Conservation (phyloP, 2,888 invertebrate species). For the Protodeltote pygarga region DNA sequence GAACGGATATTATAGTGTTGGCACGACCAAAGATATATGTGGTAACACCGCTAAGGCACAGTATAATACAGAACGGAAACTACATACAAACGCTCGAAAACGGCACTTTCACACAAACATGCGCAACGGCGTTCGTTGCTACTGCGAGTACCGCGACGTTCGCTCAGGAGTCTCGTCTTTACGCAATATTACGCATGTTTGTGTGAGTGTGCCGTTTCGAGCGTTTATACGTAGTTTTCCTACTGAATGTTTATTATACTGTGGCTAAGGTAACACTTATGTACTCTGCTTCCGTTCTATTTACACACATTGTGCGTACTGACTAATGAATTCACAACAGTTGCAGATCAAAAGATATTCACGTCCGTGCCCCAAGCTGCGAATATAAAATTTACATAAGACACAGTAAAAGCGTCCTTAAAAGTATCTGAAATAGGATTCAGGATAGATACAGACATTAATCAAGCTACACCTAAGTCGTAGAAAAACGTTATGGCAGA, state of each 20-base stretch:
- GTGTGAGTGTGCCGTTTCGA: no score
- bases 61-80: no score
- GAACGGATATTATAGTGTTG: conserved; percentile 44
- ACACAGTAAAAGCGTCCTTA: conserved; percentile 48
- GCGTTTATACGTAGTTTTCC: no score
- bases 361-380: conserved; percentile 63
- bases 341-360: conserved; percentile 80
- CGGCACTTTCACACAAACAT: no score
- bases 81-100: no score
- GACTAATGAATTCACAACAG: conserved; percentile 81
- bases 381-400: conserved; percentile 20
- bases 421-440: conserved; percentile 22
- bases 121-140: no score
- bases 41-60: conserved; percentile 56
- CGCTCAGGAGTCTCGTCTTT: no score
- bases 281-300: conserved; percentile 80
- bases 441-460: conserved; percentile 31
- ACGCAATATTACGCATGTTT: no score
- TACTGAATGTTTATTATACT: no score
- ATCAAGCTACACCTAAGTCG: conserved; percentile 15
- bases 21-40: conserved; percentile 44
- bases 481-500: conserved; percentile 2
- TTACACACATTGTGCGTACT: conserved; percentile 75
- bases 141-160: no score
- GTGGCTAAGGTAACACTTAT: conserved; percentile 73